Conservation (phyloP, 2,888 invertebrate species). For the Autographa pulchrina region DNA sequence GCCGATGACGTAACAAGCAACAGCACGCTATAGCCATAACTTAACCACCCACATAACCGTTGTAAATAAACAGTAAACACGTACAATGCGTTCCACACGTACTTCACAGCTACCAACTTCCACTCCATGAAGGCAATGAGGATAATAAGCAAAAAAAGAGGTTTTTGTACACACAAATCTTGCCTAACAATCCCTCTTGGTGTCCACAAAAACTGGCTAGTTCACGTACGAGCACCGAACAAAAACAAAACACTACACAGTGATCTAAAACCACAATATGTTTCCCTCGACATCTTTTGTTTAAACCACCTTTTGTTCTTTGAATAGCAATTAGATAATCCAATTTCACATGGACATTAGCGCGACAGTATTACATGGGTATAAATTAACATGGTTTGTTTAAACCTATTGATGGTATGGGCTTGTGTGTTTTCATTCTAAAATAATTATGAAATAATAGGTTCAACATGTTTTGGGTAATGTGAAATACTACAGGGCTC, state of each 20-base stretch:
- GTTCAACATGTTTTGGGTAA: too few relatives aligned
- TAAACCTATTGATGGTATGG: not conserved
- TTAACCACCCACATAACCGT: slow-evolving; percentile 40
- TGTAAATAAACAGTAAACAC: slow-evolving; percentile 47
- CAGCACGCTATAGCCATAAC: slow-evolving; percentile 23
- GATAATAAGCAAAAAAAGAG: slow-evolving; percentile 54
- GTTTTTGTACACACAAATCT: slow-evolving; percentile 72
- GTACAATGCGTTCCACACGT: slow-evolving; percentile 50
- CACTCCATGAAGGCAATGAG: slow-evolving; percentile 62
- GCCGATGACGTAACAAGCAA: slow-evolving; percentile 11
- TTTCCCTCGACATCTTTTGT: slow-evolving; percentile 69
- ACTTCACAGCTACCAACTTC: slow-evolving; percentile 36
- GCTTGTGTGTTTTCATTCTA: not conserved
- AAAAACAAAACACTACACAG: slow-evolving; percentile 69
- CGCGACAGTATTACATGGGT: slow-evolving; percentile 28
- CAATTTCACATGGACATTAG: slow-evolving; percentile 63
- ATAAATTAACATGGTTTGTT: slow-evolving; percentile 34
- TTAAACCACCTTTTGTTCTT: slow-evolving; percentile 63
- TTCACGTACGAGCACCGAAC: slow-evolving; percentile 60
- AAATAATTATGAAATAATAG: not conserved
- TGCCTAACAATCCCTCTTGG: slow-evolving; percentile 61
- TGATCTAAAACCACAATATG: slow-evolving; percentile 69
- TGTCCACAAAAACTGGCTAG: slow-evolving; percentile 65
- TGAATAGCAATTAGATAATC: slow-evolving; percentile 63
- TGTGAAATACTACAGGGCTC: not conserved